A percentile compares a stretch with the other conserved stretches of the same genome.
Conservation (phyloP, 2,113 vertebrate species). For the Motacilla tschutschensis region DNA sequence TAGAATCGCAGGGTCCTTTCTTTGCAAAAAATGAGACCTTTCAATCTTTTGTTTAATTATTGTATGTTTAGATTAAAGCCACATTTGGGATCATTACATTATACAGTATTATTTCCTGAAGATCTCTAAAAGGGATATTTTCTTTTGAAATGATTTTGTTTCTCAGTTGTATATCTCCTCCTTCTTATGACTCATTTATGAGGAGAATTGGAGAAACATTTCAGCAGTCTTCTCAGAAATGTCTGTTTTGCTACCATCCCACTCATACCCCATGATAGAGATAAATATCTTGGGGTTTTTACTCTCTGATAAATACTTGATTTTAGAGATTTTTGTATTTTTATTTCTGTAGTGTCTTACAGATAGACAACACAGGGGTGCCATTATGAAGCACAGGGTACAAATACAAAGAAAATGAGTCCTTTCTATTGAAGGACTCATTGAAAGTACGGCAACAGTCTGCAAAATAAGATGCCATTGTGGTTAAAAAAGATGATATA, state of each 20-base stretch:
- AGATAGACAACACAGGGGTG: neutral
- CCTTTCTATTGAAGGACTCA: neutral
- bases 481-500: neutral
- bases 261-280: neutral
- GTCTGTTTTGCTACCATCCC: neutral
- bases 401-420: neutral
- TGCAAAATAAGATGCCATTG: neutral
- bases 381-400: neutral
- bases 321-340: rapidly evolving
- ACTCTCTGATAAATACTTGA: neutral
- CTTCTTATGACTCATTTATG: neutral
- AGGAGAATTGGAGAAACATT: neutral
- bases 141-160: neutral
- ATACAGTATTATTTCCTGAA: neutral
- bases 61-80: neutral
- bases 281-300: neutral
- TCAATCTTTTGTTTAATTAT: neutral
- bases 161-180: neutral
- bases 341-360: neutral
- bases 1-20: neutral
- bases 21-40: neutral
- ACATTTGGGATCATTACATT: neutral
- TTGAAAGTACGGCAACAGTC: neutral
- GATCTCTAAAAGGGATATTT: neutral
- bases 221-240: neutral